phyloP scores from a whole-genome alignment of 2,113 vertebrate species.

The Paedocypris sp. region DNA sequence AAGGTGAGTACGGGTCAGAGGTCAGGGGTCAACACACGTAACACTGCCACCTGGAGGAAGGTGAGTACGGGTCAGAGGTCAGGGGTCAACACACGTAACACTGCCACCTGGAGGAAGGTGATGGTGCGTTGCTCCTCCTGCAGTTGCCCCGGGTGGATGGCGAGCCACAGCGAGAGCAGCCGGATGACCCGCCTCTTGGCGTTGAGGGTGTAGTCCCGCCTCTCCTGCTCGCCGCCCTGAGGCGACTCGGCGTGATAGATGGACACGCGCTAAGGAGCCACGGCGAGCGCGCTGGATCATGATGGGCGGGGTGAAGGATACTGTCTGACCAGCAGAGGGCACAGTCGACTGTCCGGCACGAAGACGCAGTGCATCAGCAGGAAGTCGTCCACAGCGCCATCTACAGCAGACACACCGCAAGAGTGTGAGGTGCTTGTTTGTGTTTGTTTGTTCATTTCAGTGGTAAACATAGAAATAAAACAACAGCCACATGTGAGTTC shows the following conservation, averaged over 20 bases:
- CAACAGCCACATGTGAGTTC: too few species aligned
- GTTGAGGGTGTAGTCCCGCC: conserved; percentile 89
- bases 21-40: too few species aligned
- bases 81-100: neutral
- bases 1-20: too few species aligned
- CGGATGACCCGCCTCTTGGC: conserved; percentile 86
- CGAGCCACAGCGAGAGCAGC: conserved; percentile 82
- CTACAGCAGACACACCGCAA: conserved; percentile 47
- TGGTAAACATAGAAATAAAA: too few species aligned
- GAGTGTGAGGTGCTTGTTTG: too few species aligned
- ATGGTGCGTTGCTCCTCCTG: conserved; percentile 78
- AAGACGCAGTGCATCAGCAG: conserved; percentile 94
- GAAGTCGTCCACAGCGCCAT: conserved; percentile 86
- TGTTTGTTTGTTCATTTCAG: too few species aligned
- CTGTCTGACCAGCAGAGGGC: conserved; percentile 83
- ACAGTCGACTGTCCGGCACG: conserved; percentile 87
- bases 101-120: conserved; percentile 81
- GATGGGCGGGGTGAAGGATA: conserved; percentile 81
- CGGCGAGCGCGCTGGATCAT: too few species aligned
- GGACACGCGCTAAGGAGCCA: conserved; percentile 67
- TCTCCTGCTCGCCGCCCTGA: conserved; percentile 92
- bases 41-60: conserved; percentile 89
- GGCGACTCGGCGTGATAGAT: conserved; percentile 89
- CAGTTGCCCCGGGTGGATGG: conserved; percentile 71
- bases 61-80: conserved; percentile 37